Base-by-base conservation (phyloP, 2,113 vertebrate genomes). In the Cygnus buccinator region DNA sequence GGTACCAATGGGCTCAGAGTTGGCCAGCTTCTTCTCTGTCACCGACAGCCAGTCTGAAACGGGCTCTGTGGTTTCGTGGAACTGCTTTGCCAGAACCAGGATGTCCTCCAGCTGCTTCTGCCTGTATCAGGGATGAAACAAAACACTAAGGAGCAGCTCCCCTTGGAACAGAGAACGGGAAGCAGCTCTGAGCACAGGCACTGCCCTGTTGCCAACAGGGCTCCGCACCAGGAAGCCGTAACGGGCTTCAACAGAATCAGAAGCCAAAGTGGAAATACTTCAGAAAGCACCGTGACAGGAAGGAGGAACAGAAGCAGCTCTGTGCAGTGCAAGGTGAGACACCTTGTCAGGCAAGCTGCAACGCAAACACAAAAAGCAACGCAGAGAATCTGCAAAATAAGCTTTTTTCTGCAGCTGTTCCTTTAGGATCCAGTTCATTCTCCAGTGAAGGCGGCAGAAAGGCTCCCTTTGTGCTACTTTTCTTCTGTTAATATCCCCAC, bases 21-120 rank as follows among this genome's bases (percentile, higher is more conserved):
- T 98, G 98, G 98, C 99, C 91, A 99, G 96, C 35, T 99, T 99
- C 95, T 99, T 98, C 98, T 99, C 99, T 0, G 99, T 99, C 97
- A 98, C 93, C 1, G 99, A 98, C 87, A 99, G 97, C 99, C 99
- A 99, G 93, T 99, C 99, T 7, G 97, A 98, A 96, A 99, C 98
- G 3, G 99, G 99, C 97, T 99, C 99, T 9, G 99, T 98, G 54
- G 99, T 99, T 78, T 99, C 99, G 0, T 99, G 99, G 98, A 99
- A 99, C 95, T 99, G 98, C 88, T 99, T 99, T 39, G 99, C 99
- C 97, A 99, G 97, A 91, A 99, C 98, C 98, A 99, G 98, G 97
- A 99, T 99, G 97, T 99, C 99, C 97, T 99, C 99, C 97, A 99
- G 98, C 97, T 99, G 98, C 93, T 98, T 98, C 87, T 99, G 99